Evolutionary conservation across 2,888 invertebrate species (phyloP).

Genomic region (Aethes cnicana): DNA sequence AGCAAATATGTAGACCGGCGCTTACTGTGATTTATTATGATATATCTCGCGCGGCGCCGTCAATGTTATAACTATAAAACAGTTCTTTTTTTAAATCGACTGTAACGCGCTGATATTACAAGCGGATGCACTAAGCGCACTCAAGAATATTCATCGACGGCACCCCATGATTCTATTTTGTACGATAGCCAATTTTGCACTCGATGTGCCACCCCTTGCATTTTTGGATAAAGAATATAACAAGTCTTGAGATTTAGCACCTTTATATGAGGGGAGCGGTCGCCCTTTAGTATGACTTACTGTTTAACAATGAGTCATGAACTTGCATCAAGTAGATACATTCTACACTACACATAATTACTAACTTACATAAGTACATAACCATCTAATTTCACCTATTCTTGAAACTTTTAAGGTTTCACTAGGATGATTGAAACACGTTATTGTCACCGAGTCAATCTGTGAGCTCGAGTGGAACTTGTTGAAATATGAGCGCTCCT

Average conservation of each 20-base stretch:
- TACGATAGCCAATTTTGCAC: slow-evolving; percentile 31
- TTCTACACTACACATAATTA: too few species aligned
- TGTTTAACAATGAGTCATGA: too few species aligned
- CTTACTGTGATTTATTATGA: slow-evolving; percentile 69
- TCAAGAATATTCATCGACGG: neutral
- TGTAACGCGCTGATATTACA: neutral
- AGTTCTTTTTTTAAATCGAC: slow-evolving; percentile 17
- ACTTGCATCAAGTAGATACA: too few species aligned
- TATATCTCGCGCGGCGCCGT: slow-evolving; percentile 48
- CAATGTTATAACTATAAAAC: slow-evolving; percentile 23
- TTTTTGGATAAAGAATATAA: slow-evolving; percentile 28
- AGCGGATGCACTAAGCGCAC: too few species aligned
- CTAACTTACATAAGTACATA: too few species aligned
- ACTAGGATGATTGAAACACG: too few species aligned
- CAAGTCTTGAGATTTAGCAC: slow-evolving; percentile 22
- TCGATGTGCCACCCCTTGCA: slow-evolving; percentile 25
- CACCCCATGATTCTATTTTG: slow-evolving; percentile 20
- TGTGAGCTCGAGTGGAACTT: too few species aligned
- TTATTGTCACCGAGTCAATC: too few species aligned
- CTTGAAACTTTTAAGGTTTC: too few species aligned
- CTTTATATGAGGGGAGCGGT: too few species aligned
- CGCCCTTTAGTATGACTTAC: too few species aligned
- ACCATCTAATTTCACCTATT: too few species aligned
- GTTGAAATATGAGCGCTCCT: neutral
- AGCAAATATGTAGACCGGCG: slow-evolving; percentile 51